These are phyloP conservation scores for Idaea straminata DNA, from an alignment of 2,888 invertebrate species.

Conservation along the genomic window DNA sequence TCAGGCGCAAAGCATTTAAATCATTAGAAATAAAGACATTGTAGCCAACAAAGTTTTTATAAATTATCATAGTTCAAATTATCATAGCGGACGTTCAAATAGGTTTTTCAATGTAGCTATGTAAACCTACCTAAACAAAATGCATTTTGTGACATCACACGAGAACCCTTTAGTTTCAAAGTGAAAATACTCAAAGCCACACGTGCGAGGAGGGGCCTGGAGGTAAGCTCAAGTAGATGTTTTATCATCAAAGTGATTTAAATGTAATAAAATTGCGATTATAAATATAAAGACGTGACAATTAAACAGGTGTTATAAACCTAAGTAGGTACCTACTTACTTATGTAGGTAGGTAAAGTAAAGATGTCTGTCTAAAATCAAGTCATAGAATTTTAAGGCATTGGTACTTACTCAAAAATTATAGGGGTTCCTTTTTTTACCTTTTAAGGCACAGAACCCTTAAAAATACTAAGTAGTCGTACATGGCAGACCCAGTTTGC, in stretches of 20 bases:
- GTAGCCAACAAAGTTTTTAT: not conserved
- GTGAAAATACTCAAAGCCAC: conserved; percentile 6
- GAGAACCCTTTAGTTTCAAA: conserved; percentile 13
- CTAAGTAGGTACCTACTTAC: too few species aligned
- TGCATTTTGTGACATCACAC: conserved; percentile 12
- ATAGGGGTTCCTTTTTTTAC: too few species aligned
- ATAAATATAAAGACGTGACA: too few species aligned
- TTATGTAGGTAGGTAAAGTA: too few species aligned
- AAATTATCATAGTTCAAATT: not conserved
- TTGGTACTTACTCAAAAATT: too few species aligned
- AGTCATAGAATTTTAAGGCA: too few species aligned
- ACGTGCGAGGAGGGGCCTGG: not conserved
- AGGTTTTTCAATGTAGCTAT: not conserved
- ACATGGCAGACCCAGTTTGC: too few species aligned
- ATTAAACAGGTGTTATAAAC: too few species aligned
- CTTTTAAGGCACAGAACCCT: too few species aligned
- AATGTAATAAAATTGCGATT: not conserved
- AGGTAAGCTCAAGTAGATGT: not conserved
- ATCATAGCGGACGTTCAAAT: too few species aligned
- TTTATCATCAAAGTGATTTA: not conserved
- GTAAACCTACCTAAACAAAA: not conserved
- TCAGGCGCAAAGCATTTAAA: not conserved
- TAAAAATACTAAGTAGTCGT: too few species aligned
- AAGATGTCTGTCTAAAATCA: too few species aligned
- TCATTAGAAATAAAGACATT: not conserved